A percentile compares a stretch with the other conserved stretches of the same genome.
Conservation (phyloP, 92 coral and sea anemone genomes). For the Zoanthus sansibaricus region DNA sequence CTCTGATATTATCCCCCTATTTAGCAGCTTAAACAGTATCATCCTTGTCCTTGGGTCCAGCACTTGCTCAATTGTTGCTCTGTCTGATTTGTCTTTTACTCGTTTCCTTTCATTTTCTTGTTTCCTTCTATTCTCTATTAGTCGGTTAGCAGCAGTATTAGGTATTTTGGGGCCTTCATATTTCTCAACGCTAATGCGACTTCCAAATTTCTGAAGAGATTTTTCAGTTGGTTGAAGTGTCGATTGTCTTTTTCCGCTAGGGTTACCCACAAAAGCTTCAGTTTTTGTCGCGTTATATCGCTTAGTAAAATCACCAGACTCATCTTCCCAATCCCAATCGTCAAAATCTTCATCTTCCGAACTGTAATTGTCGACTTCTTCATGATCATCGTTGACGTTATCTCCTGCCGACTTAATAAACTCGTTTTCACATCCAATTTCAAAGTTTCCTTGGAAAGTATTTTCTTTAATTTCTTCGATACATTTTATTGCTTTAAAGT, state of each 20-base stretch:
- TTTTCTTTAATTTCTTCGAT: background rate
- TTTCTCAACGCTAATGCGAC: slow-evolving; percentile 79
- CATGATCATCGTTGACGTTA: background rate
- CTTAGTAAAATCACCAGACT: slow-evolving; percentile 93
- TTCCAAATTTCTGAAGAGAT: slow-evolving; percentile 81
- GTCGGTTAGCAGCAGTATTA: slow-evolving; percentile 83
- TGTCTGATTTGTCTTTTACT: slow-evolving; percentile 93
- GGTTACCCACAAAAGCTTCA: slow-evolving; percentile 62
- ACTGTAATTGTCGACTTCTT: background rate
- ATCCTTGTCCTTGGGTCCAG: slow-evolving; percentile 98
- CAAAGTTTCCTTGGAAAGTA: background rate
- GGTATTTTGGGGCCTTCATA: slow-evolving; percentile 92
- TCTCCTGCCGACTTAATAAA: background rate
- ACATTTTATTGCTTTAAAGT: slow-evolving; percentile 9
- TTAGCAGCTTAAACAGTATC: slow-evolving; percentile 93
- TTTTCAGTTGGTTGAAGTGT: slow-evolving; percentile 90
- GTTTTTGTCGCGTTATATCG: slow-evolving; percentile 90
- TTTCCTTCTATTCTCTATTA: slow-evolving; percentile 84
- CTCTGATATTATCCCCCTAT: slow-evolving; percentile 88
- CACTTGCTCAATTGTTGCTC: slow-evolving; percentile 99
- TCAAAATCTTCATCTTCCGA: slow-evolving; percentile 69
- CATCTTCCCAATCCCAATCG: slow-evolving; percentile 98
- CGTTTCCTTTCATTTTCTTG: slow-evolving; percentile 90
- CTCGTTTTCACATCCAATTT: slow-evolving; percentile 3
- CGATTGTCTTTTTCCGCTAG: slow-evolving; percentile 69